Evolutionary conservation across 2,888 invertebrate genomes (phyloP).

Genomic region (Ditylenchus weischeri): DNA sequence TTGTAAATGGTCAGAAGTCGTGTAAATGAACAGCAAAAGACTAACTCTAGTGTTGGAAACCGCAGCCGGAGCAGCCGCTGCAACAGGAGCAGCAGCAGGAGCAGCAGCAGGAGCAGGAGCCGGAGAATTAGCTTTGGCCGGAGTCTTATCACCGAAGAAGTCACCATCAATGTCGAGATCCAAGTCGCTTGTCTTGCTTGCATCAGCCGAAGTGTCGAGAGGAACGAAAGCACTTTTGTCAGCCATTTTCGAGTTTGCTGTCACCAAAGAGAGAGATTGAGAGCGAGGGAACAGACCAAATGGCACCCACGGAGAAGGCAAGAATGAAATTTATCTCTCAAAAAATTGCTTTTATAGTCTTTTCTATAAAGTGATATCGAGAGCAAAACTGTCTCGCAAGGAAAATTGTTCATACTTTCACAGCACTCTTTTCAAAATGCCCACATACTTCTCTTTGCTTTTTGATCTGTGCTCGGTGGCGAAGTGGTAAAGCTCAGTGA

Average conservation of each 20-base stretch:
- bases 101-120: neutral
- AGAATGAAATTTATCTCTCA: neutral
- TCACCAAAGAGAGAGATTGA: neutral
- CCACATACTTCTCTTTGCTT: too few species aligned
- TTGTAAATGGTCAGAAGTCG: too few species aligned
- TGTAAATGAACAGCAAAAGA: neutral
- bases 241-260: slow-evolving; percentile 4
- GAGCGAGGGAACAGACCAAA: neutral
- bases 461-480: too few species aligned
- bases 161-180: slow-evolving; percentile 10
- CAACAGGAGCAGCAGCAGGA: neutral
- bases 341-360: neutral
- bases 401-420: too few species aligned
- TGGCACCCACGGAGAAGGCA: neutral
- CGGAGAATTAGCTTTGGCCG: too few species aligned
- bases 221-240: slow-evolving; percentile 13
- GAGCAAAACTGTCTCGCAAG: neutral
- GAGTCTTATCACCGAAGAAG: slow-evolving; percentile 4
- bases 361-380: neutral
- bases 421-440: too few species aligned
- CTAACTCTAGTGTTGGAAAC: neutral
- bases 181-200: slow-evolving; percentile 2
- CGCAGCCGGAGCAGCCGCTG: too few species aligned
- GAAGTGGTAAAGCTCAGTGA: too few species aligned
- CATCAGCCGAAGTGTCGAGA: slow-evolving; percentile 1